Conservation (phyloP, 2,113 vertebrate genomes). For the Gasterosteus nipponicus region DNA sequence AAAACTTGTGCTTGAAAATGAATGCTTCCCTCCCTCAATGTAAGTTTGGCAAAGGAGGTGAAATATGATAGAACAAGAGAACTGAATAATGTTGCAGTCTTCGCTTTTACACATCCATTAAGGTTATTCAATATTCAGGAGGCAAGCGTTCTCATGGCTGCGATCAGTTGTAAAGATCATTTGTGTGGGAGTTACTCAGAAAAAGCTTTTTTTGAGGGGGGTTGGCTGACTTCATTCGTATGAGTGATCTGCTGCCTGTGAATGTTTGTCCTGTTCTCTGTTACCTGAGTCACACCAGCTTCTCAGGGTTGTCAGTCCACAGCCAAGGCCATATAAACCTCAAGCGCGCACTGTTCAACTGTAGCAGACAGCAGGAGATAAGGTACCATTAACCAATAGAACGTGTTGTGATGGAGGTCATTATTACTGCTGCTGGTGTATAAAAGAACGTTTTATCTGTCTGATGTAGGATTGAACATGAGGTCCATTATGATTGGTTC, state of each 20-base stretch:
- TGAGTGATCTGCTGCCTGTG: background rate
- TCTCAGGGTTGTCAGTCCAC: slow-evolving; percentile 33
- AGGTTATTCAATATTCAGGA: background rate
- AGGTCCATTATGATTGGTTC: background rate
- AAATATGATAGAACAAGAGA: background rate
- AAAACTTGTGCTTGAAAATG: slow-evolving; percentile 9
- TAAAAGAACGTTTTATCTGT: slow-evolving; percentile 23
- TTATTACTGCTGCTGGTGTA: slow-evolving; percentile 15
- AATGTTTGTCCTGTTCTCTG: slow-evolving; percentile 22
- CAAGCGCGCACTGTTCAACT: background rate
- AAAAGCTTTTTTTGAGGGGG: background rate
- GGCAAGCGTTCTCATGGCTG: background rate
- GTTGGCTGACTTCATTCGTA: background rate
- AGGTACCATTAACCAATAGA: slow-evolving; percentile 22
- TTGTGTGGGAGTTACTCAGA: slow-evolving; percentile 12
- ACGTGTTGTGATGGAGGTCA: slow-evolving; percentile 11
- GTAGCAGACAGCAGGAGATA: slow-evolving; percentile 15
- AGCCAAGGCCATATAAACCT: slow-evolving; percentile 4
- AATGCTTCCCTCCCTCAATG: background rate
- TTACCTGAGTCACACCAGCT: slow-evolving; percentile 9
- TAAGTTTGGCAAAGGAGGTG: background rate
- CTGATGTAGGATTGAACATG: slow-evolving; percentile 19
- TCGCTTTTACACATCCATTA: background rate
- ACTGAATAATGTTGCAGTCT: background rate
- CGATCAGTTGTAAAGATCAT: background rate